phyloP scores from a whole-genome alignment of 92 coral and sea anemone species.

The Heteractis magnifica region DNA sequence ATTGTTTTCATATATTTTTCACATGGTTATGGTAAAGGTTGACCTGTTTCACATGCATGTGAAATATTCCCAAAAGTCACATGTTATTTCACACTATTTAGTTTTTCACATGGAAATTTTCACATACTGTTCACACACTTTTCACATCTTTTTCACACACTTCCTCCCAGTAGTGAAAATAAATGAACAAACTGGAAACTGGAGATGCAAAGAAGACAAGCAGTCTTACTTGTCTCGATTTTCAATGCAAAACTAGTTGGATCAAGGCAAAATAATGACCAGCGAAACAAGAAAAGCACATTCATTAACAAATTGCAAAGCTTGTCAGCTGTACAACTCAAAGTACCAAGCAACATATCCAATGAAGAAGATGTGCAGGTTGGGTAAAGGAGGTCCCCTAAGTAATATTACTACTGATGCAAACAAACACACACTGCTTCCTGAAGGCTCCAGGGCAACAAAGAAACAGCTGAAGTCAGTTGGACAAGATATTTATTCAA shows the following conservation, averaged over 20 bases:
- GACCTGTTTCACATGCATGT: too few species aligned
- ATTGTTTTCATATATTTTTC: too few species aligned
- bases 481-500: conserved; percentile 30
- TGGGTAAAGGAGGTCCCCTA: background rate
- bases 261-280: conserved; percentile 16
- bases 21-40: too few species aligned
- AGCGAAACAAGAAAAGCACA: conserved; percentile 20
- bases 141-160: too few species aligned
- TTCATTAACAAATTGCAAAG: conserved; percentile 16
- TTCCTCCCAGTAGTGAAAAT: too few species aligned
- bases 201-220: conserved; percentile 32
- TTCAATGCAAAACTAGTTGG: conserved; percentile 8
- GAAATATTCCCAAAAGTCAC: too few species aligned
- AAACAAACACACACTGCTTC: conserved; percentile 14
- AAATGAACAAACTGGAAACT: conserved; percentile 10
- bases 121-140: too few species aligned
- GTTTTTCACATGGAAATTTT: too few species aligned
- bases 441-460: conserved; percentile 18
- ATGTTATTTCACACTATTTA: too few species aligned
- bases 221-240: conserved; percentile 19
- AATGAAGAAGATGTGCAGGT: background rate
- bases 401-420: background rate
- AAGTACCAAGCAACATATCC: conserved; percentile 16
- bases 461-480: conserved; percentile 31
- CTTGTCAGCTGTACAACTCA: conserved; percentile 24